These are phyloP conservation scores for Sus cebifrons DNA, from an alignment of 2,797 vertebrate species.

Conservation along the genomic window DNA sequence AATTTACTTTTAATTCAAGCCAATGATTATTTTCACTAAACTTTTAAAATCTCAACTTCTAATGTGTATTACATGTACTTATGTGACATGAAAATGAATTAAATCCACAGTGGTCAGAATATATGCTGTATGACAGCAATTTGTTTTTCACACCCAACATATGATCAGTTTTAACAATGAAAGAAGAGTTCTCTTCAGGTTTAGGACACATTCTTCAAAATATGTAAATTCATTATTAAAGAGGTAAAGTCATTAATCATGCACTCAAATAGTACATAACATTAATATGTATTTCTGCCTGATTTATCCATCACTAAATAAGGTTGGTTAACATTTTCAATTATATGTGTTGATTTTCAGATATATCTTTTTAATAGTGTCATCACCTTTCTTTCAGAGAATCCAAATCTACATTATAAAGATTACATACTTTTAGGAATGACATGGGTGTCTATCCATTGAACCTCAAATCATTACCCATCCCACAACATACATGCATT, in stretches of 20 bases:
- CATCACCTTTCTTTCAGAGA: not conserved
- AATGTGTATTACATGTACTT: not conserved
- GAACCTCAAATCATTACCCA: not conserved
- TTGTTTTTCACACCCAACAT: not conserved
- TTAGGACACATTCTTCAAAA: not conserved
- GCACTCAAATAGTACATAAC: not conserved
- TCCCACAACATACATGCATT: not conserved
- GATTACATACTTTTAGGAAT: not conserved
- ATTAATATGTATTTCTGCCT: not conserved
- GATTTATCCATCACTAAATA: not conserved
- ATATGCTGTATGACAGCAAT: not conserved
- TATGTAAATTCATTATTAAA: not conserved
- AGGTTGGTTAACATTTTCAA: not conserved
- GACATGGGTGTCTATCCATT: not conserved
- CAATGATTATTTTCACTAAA: not conserved
- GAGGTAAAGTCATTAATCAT: not conserved
- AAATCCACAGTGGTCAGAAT: not conserved
- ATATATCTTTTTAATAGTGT: not conserved
- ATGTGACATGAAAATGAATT: not conserved
- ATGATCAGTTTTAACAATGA: slow-evolving; percentile 15
- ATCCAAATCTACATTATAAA: not conserved
- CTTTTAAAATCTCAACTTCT: not conserved
- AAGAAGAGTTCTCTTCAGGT: rapidly evolving
- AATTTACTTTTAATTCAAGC: not conserved
- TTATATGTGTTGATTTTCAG: not conserved